Conservation (phyloP, 2,888 invertebrate species). For the Volucella inanis region DNA sequence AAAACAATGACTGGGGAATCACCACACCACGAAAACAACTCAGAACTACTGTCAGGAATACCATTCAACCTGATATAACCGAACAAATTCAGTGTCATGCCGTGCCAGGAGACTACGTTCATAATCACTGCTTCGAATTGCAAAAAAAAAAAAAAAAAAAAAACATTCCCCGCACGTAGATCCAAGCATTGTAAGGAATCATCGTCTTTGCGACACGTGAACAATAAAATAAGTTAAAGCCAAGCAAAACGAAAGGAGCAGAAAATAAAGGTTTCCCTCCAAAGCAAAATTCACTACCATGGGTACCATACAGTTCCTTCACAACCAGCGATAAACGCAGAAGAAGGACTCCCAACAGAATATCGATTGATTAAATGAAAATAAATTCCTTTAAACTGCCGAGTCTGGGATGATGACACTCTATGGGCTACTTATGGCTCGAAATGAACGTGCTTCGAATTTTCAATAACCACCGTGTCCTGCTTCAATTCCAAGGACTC, state of each 20-base stretch:
- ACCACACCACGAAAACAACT: background rate
- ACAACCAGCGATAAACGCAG: background rate
- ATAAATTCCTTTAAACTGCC: conserved; percentile 40
- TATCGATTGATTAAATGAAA: conserved; percentile 53
- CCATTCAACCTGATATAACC: conserved; percentile 35
- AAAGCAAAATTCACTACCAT: conserved; percentile 6
- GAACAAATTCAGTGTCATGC: conserved; percentile 49
- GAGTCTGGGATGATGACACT: conserved; percentile 22
- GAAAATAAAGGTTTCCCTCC: background rate
- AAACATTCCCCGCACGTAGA: conserved; percentile 40
- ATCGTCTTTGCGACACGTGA: conserved; percentile 35
- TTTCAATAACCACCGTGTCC: background rate
- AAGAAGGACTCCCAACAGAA: background rate
- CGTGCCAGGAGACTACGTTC: conserved; percentile 58
- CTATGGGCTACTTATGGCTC: conserved; percentile 21
- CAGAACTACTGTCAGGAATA: background rate
- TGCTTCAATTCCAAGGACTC: background rate
- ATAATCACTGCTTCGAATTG: conserved; percentile 17
- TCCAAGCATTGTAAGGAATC: conserved; percentile 3
- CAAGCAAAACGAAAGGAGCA: background rate
- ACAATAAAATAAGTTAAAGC: conserved; percentile 20
- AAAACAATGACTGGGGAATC: conserved; percentile 37
- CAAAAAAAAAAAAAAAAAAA: background rate
- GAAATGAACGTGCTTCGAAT: conserved; percentile 25
- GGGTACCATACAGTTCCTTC: background rate